Percentiles rank a stretch among this genome's conserved stretches.
Evolutionary conservation across 2,113 vertebrate species (phyloP).

Genomic region (Cebidichthys violaceus): DNA sequence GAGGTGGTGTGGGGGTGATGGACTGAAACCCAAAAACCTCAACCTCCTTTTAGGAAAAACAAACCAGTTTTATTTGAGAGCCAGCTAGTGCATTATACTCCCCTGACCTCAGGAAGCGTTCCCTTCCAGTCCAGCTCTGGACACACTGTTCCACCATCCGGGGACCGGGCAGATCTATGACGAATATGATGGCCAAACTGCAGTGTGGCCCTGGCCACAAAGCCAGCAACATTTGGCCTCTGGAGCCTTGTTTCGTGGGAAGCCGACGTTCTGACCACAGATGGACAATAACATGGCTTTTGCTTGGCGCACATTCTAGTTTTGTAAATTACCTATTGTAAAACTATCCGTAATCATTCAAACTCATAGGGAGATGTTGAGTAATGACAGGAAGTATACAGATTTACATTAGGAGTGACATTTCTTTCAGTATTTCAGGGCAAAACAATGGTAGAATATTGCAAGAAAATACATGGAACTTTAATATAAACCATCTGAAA

Average conservation of each 20-base stretch:
- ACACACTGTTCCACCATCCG: conserved; percentile 68
- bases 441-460: conserved; percentile 27
- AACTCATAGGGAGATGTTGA: conserved; percentile 55
- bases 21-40: conserved; percentile 78
- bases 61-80: conserved; percentile 79
- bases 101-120: conserved; percentile 79
- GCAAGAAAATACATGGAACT: conserved; percentile 10
- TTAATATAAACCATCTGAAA: conserved; percentile 32
- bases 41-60: conserved; percentile 79
- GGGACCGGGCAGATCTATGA: conserved; percentile 64
- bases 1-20: conserved; percentile 74
- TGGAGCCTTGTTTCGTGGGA: conserved; percentile 65
- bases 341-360: conserved; percentile 57
- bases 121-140: conserved; percentile 64
- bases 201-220: conserved; percentile 69
- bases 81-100: conserved; percentile 68
- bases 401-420: conserved; percentile 28
- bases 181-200: conserved; percentile 63
- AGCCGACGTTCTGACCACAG: conserved; percentile 54
- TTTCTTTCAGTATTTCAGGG: conserved; percentile 36
- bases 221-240: conserved; percentile 61
- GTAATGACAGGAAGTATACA: conserved; percentile 36
- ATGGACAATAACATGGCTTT: conserved; percentile 65
- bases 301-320: conserved; percentile 51
- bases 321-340: conserved; percentile 67